phyloP scores from a whole-genome alignment of 2,113 vertebrate genomes.

The Holacanthus passer region DNA sequence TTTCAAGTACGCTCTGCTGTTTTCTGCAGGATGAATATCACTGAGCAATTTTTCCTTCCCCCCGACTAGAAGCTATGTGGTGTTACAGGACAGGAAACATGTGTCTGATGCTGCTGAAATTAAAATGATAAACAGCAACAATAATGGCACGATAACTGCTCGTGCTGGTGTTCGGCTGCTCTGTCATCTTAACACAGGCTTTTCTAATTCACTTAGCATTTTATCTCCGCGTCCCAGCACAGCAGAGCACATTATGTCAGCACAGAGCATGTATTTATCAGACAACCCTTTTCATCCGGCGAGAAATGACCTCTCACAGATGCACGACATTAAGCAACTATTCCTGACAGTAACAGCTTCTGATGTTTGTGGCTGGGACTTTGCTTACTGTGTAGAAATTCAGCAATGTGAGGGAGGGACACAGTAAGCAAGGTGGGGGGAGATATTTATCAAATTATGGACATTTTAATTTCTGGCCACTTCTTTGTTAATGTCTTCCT shows the following conservation, averaged over 20 bases:
- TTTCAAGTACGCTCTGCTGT: background rate
- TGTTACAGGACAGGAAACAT: background rate
- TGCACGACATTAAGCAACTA: conserved; percentile 28
- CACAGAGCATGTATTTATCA: conserved; percentile 37
- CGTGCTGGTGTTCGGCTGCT: conserved; percentile 25
- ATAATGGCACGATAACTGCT: conserved; percentile 33
- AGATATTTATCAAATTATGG: conserved; percentile 34
- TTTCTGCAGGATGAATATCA: background rate
- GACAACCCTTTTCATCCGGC: conserved; percentile 34
- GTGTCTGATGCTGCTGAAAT: conserved; percentile 34
- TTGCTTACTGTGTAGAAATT: conserved; percentile 32
- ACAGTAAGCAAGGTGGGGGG: too few species aligned
- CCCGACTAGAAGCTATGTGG: background rate
- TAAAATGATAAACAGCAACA: conserved; percentile 54
- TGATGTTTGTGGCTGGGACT: conserved; percentile 19
- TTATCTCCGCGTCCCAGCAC: conserved; percentile 53
- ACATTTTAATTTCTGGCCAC: conserved; percentile 30
- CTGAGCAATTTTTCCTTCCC: background rate
- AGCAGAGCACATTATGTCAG: conserved; percentile 34
- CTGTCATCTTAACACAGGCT: conserved; percentile 44
- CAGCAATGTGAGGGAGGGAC: background rate
- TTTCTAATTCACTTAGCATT: conserved; percentile 49
- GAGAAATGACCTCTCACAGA: conserved; percentile 47
- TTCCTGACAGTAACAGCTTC: conserved; percentile 32
- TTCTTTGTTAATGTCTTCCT: conserved; percentile 37